phyloP scores from a whole-genome alignment of 2,888 invertebrate genomes.

The Argyresthia goedartella region DNA sequence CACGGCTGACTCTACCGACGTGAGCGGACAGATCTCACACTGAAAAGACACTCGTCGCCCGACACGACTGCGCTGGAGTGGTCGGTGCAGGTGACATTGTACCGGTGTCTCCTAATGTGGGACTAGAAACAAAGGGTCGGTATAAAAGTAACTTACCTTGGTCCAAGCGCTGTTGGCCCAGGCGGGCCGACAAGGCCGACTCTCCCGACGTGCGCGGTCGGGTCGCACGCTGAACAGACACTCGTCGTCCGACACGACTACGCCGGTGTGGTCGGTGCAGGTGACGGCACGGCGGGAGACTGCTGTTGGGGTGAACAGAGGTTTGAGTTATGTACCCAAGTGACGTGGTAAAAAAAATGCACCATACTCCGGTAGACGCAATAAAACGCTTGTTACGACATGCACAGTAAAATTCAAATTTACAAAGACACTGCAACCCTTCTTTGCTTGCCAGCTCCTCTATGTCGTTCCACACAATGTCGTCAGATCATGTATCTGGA shows the following conservation, averaged over 20 bases:
- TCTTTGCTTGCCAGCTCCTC: too few species aligned
- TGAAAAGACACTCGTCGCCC: slow-evolving; percentile 75
- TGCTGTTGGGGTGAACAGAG: slow-evolving; percentile 25
- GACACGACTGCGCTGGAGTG: slow-evolving; percentile 49
- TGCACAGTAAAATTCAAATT: too few species aligned
- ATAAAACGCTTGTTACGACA: background rate
- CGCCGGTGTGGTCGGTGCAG: slow-evolving; percentile 60
- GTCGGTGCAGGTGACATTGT: slow-evolving; percentile 56
- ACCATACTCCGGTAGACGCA: background rate
- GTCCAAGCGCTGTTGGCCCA: slow-evolving; percentile 96
- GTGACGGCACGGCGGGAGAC: slow-evolving; percentile 49
- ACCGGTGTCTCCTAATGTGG: too few species aligned
- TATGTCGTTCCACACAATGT: too few species aligned
- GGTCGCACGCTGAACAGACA: slow-evolving; percentile 84
- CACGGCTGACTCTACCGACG: slow-evolving; percentile 90
- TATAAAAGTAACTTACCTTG: too few species aligned
- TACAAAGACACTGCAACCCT: too few species aligned
- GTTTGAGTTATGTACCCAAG: background rate
- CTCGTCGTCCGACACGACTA: slow-evolving; percentile 36
- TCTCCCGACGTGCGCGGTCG: slow-evolving; percentile 83
- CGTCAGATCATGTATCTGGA: too few species aligned
- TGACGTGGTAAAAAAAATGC: slow-evolving; percentile 7
- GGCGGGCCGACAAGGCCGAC: slow-evolving; percentile 86
- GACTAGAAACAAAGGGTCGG: too few species aligned
- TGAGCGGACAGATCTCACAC: slow-evolving; percentile 79